Evolutionary conservation across 2,888 invertebrate genomes (phyloP).

Genomic region (Salticus scenicus): DNA sequence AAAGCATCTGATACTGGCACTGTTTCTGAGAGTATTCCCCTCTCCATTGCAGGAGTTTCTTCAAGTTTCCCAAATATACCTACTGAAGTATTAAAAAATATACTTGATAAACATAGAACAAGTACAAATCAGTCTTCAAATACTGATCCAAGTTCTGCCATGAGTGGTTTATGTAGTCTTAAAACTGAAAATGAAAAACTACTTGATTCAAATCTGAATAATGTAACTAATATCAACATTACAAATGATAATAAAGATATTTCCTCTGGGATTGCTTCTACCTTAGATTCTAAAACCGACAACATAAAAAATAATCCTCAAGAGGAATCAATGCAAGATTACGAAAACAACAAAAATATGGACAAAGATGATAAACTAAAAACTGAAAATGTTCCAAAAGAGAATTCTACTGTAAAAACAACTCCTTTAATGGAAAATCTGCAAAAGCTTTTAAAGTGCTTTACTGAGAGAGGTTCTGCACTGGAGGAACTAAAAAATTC

Average conservation of each 20-base stretch:
- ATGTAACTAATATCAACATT: too few relatives aligned
- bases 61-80: slow-evolving; percentile 7
- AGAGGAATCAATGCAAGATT: too few relatives aligned
- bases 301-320: background rate
- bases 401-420: background rate
- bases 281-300: too few relatives aligned
- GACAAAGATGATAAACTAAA: too few relatives aligned
- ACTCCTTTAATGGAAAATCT: slow-evolving; percentile 9
- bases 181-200: too few relatives aligned
- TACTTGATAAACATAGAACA: slow-evolving; percentile 7
- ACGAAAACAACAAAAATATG: too few relatives aligned
- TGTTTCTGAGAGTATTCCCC: background rate
- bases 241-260: too few relatives aligned
- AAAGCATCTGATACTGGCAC: background rate
- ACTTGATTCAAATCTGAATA: too few relatives aligned
- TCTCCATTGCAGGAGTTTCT: too few relatives aligned
- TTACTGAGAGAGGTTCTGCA: background rate
- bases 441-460: background rate
- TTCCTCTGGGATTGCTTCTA: too few relatives aligned
- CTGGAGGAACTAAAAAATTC: background rate
- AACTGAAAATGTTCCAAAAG: background rate
- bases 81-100: slow-evolving; percentile 29
- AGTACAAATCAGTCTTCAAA: background rate
- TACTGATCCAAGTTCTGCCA: background rate
- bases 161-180: background rate